Base-by-base conservation (phyloP, 2,888 invertebrate species). In the Pachliopta kotzebuea region DNA sequence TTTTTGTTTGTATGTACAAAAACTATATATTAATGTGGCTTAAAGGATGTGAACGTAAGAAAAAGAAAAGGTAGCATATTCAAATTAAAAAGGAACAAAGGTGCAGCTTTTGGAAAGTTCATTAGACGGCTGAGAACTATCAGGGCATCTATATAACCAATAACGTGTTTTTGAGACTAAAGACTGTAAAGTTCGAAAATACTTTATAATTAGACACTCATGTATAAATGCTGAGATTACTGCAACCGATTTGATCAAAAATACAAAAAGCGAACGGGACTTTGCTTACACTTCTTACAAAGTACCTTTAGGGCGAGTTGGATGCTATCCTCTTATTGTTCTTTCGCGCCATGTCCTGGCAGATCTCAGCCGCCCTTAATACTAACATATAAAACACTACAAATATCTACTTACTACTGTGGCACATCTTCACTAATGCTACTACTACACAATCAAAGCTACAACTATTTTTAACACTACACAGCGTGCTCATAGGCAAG, bases 1-100 rank as follows among this genome's bases (percentile, higher is more conserved):
- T 23, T 56, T 23, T 50, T 17, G 29, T 37, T 11, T 50, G 31
- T 62, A 56, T 62, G n/a, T 52, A 56, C 50, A 62, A 50, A 56
- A 62, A 62, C 21, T 45, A 42, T 60, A 24, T 24, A 52, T 54
- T 60, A 42, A 54, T 37, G 29, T 60, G n/a, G 7, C 4, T 17
- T 26, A 21, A 18, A 24, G 20, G 4, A 58, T 24, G 9, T 24
- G 7, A 23, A 54, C 17, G 4, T 21, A 17, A 26, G 26, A 54
- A 54, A 54, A 52, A 52, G 6, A 8, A 52, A 23, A 21, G 45
- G 4, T 45, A 45, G 45, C 45, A 4, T n/a, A 52, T 52, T 11
- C 21, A n/a, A 23, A 52, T 52, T 21, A 21, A 52, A 21, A n/a
- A 45, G 11, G 45, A 45, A 45, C 18, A n/a, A 18, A 45, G 45